These are phyloP conservation scores for Parochlus steinenii DNA, from an alignment of 2,888 invertebrate genomes.

Conservation along the genomic window DNA sequence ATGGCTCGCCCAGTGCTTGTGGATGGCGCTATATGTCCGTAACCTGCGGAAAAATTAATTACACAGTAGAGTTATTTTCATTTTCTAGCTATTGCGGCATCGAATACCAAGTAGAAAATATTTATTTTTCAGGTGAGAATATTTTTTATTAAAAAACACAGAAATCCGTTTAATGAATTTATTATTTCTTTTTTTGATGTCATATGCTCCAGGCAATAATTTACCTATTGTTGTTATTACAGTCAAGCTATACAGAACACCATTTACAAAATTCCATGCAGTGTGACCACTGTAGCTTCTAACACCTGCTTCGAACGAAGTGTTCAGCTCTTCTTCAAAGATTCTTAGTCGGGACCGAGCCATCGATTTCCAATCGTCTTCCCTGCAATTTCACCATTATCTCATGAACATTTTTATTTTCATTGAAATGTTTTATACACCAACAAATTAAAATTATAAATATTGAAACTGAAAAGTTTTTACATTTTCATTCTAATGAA, in stretches of 20 bases:
- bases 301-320: slow-evolving; percentile 69
- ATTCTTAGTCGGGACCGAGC: slow-evolving; percentile 62
- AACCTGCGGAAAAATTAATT: slow-evolving; percentile 43
- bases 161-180: slow-evolving; percentile 2
- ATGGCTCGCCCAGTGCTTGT: slow-evolving; percentile 71
- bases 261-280: slow-evolving; percentile 78
- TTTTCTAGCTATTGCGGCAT: neutral
- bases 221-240: slow-evolving; percentile 82
- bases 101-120: neutral
- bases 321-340: slow-evolving; percentile 74
- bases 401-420: too few species aligned
- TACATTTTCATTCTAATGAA: too few species aligned
- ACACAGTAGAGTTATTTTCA: slow-evolving; percentile 3
- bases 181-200: neutral
- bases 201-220: slow-evolving; percentile 17
- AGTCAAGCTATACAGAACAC: slow-evolving; percentile 71
- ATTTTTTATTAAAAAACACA: neutral
- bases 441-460: too few species aligned
- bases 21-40: slow-evolving; percentile 89
- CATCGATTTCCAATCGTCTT: slow-evolving; percentile 80
- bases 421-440: too few species aligned
- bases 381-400: slow-evolving; percentile 51
- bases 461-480: too few species aligned
- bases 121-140: neutral
- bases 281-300: slow-evolving; percentile 69